These are phyloP conservation scores for Pseudorhiza aurosa DNA, from an alignment of 30 jellyfish, hydroid and myxozoan genomes.

Conservation along the genomic window DNA sequence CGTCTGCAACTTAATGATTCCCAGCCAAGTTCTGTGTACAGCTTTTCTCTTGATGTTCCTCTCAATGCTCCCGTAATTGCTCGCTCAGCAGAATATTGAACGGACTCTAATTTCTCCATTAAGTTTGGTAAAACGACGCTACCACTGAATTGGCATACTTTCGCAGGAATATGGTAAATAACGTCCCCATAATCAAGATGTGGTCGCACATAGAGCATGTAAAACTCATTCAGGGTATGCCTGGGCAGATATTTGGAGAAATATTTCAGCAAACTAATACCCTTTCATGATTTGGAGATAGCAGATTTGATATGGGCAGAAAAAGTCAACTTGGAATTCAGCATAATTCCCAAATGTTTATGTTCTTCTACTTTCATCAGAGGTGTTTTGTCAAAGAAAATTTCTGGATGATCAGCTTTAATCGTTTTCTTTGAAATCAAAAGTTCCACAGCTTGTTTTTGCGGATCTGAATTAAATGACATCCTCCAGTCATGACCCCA, in stretches of 20 bases:
- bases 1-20: slow-evolving; percentile 46
- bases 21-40: slow-evolving; percentile 63
- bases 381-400: slow-evolving; percentile 45
- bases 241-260: slow-evolving; percentile 38
- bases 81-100: slow-evolving; percentile 36
- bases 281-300: slow-evolving; percentile 44
- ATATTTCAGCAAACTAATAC: slow-evolving; percentile 28
- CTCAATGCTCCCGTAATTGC: slow-evolving; percentile 58
- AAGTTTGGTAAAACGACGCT: slow-evolving; percentile 6
- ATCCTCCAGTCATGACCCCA: slow-evolving; percentile 81
- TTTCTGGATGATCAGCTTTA: slow-evolving; percentile 50
- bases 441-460: slow-evolving; percentile 71
- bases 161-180: slow-evolving; percentile 17
- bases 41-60: slow-evolving; percentile 57
- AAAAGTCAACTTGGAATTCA: slow-evolving; percentile 52
- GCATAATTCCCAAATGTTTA: slow-evolving; percentile 65
- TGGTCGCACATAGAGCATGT: slow-evolving; percentile 43
- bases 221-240: slow-evolving; percentile 20
- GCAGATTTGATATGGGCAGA: slow-evolving; percentile 52
- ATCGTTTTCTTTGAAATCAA: slow-evolving; percentile 40
- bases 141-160: slow-evolving; percentile 24
- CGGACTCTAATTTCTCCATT: slow-evolving; percentile 29
- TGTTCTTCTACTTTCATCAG: slow-evolving; percentile 38
- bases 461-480: slow-evolving; percentile 80
- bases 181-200: slow-evolving; percentile 39